These are phyloP conservation scores for Percopsis transmontana DNA, from an alignment of 2,113 vertebrate genomes.

Conservation along the genomic window DNA sequence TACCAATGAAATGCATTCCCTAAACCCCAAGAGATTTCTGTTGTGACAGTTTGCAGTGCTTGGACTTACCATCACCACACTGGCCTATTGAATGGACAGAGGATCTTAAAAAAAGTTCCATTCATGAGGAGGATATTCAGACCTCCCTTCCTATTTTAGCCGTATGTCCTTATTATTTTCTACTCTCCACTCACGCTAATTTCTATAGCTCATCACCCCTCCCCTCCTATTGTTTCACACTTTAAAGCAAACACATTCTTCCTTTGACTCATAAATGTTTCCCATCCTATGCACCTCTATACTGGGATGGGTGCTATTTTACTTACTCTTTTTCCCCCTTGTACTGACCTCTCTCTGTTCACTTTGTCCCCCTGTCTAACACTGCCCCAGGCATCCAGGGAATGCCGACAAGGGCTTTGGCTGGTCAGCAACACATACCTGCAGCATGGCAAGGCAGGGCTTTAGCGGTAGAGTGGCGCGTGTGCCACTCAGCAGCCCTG, in stretches of 20 bases:
- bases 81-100: too few species aligned
- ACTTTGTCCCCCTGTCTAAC: constrained; percentile 61
- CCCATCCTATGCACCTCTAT: background rate
- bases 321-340: background rate
- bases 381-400: constrained; percentile 69
- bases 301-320: background rate
- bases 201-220: background rate
- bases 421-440: constrained; percentile 70
- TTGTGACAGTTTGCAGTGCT: too few species aligned
- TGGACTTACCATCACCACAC: too few species aligned
- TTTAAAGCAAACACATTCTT: too few species aligned
- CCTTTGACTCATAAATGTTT: background rate
- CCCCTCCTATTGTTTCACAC: too few species aligned
- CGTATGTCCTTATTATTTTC: background rate
- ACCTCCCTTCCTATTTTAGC: background rate
- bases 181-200: background rate
- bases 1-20: too few species aligned
- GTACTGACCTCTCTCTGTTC: constrained; percentile 27
- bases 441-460: constrained; percentile 55
- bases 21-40: too few species aligned
- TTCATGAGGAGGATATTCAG: too few species aligned
- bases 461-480: constrained; percentile 58
- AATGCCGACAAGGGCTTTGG: constrained; percentile 70
- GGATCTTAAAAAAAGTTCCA: too few species aligned
- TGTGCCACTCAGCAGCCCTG: constrained; percentile 65